Base-by-base conservation (phyloP, 2,797 vertebrate species). In the Heliangelus exortis region DNA sequence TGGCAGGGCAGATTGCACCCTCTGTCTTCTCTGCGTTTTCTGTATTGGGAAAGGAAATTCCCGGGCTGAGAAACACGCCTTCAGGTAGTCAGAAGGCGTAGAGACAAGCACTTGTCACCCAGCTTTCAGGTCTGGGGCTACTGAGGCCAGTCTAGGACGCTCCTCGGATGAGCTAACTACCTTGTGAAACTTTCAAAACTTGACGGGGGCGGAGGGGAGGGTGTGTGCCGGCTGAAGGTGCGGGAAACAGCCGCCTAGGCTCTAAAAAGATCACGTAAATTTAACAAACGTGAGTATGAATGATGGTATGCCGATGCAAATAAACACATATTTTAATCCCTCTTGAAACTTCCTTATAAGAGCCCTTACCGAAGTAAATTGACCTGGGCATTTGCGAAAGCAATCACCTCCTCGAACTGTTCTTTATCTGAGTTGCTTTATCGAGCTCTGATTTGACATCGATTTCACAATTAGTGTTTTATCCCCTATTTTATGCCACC, bases 401-500 rank as follows among this genome's bases (percentile, higher is more conserved):
- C 17, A 17, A 12, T 26, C 29, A 11, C 12, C 43, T 51, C n/a
- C 50, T 69, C n/a, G 6, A 34, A 41, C 50, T 9, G 23, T 15
- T 34, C 2, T 23, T 50, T 47, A 47, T 47, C 47, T 2, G 19
- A 17, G 10, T 6, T 61, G 55, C 58, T 91, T 82, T 87, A 31
- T 9, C 0, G 13, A 91, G 61, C 62, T 87, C 22, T 26, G 53
- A 73, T 93, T 87, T 96, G 90, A 90, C 62, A 62, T 36, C 8
- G 7, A 23, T 92, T 89, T 79, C 74, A 61, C 61, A 17, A 71
- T 71, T 48, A 87, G 15, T 51, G 10, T 72, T 96, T 96, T 86
- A 91, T 91, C 77, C 76, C 57, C 58, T 75, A 23, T 83, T 97
- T 84, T 96, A 8, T 96, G 74, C 82, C 94, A 90, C 89, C 94